phyloP scores from a whole-genome alignment of 2,888 invertebrate genomes.

The Malthinus seriepunctatus region DNA sequence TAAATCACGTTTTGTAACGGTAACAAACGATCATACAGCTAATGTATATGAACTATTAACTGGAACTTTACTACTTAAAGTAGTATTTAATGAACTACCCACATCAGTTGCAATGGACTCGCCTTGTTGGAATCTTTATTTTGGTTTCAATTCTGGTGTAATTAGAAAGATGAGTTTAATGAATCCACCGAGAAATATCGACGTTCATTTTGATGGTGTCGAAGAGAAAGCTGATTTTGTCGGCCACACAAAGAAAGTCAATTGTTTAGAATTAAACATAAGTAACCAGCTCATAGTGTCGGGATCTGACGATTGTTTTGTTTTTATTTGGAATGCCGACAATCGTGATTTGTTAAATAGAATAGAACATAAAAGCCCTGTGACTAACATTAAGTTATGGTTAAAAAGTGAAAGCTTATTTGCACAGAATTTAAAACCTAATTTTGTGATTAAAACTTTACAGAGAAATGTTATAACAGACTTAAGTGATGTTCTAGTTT shows the following conservation, averaged over 20 bases:
- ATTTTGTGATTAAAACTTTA: constrained; percentile 62
- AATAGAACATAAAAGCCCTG: constrained; percentile 72
- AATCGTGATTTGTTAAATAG: constrained; percentile 75
- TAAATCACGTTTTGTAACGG: constrained; percentile 72
- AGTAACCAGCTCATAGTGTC: constrained; percentile 75
- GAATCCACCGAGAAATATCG: constrained; percentile 68
- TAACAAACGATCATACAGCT: constrained; percentile 81
- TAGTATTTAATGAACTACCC: constrained; percentile 74
- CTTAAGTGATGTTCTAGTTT: too few relatives aligned
- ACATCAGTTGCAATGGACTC: constrained; percentile 71
- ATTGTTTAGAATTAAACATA: constrained; percentile 71
- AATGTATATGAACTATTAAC: constrained; percentile 76
- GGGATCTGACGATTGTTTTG: constrained; percentile 73
- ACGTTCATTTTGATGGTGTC: constrained; percentile 65
- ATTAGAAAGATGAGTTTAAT: constrained; percentile 71
- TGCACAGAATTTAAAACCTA: constrained; percentile 62
- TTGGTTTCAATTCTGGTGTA: constrained; percentile 73
- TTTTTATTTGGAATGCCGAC: constrained; percentile 80
- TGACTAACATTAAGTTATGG: constrained; percentile 73
- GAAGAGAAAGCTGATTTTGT: constrained; percentile 56
- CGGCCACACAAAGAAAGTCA: constrained; percentile 72
- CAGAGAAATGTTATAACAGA: constrained; percentile 59
- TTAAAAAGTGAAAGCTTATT: constrained; percentile 64
- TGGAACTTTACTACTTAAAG: constrained; percentile 70
- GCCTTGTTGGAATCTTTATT: constrained; percentile 71